Evolutionary conservation across 2,888 invertebrate genomes (phyloP).

Genomic region (Periphyllus acericola): DNA sequence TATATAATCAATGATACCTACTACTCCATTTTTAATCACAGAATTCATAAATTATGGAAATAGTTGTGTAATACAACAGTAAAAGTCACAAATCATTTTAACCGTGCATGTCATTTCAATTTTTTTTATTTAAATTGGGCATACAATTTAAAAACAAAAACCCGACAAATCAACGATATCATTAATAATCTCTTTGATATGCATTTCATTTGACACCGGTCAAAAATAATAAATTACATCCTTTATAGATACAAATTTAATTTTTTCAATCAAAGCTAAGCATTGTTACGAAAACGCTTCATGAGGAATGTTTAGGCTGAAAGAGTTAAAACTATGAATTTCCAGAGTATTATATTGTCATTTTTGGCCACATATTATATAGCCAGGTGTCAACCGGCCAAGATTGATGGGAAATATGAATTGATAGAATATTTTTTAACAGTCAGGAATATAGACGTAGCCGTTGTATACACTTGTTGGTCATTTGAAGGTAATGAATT

Average conservation of each 20-base stretch:
- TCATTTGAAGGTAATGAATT: background rate
- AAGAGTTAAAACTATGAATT: background rate
- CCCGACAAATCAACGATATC: too few relatives aligned
- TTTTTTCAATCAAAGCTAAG: background rate
- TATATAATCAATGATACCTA: too few relatives aligned
- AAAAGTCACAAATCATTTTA: background rate
- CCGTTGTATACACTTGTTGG: conserved; percentile 37
- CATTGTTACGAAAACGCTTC: background rate
- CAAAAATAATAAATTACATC: background rate
- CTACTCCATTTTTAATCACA: too few relatives aligned
- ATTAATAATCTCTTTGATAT: conserved; percentile 16
- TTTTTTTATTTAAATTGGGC: background rate
- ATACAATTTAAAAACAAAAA: background rate
- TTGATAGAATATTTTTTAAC: conserved; percentile 36
- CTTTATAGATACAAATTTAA: background rate
- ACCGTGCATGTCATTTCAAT: background rate
- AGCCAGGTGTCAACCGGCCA: background rate
- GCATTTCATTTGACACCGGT: background rate
- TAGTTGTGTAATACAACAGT: too few relatives aligned
- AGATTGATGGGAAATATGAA: background rate
- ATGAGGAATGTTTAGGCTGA: background rate
- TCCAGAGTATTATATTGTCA: background rate
- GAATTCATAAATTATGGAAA: too few relatives aligned
- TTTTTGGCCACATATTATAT: background rate
- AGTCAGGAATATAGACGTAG: background rate